These are phyloP conservation scores for Alaudala cheleensis DNA, from an alignment of 2,113 vertebrate species.

Conservation along the genomic window DNA sequence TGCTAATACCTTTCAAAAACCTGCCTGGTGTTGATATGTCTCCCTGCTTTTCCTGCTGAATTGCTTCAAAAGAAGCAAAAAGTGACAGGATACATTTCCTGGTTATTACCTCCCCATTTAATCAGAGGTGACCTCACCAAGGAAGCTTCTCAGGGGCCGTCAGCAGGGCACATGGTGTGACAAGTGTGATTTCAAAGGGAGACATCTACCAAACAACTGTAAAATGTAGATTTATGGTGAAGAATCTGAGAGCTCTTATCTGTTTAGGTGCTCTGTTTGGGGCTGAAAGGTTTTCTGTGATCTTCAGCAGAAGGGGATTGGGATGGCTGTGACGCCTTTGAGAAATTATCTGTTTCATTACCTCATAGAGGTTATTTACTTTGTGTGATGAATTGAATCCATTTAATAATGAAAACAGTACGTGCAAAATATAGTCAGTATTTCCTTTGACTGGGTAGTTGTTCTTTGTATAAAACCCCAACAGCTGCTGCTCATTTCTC, in stretches of 20 bases:
- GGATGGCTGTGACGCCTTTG: background rate
- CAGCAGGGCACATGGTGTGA: background rate
- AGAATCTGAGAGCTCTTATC: background rate
- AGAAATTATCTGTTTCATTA: background rate
- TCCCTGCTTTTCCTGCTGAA: background rate
- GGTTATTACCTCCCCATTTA: background rate
- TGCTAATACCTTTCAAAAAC: background rate
- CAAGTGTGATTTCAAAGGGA: background rate
- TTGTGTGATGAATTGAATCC: background rate
- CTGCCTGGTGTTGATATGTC: background rate
- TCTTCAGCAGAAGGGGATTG: background rate
- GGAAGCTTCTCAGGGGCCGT: background rate
- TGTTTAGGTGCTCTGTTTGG: background rate
- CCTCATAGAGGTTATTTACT: background rate
- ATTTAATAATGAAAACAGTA: background rate
- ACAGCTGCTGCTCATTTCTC: background rate
- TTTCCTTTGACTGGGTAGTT: background rate
- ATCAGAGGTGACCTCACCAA: background rate
- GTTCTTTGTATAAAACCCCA: background rate
- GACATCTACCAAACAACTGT: background rate
- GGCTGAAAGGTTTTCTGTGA: background rate
- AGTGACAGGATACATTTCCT: background rate
- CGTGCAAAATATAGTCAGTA: background rate
- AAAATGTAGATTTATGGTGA: background rate
- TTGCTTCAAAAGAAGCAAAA: background rate